Conservation (phyloP, 2,113 vertebrate genomes). For the Pluvianellus socialis region DNA sequence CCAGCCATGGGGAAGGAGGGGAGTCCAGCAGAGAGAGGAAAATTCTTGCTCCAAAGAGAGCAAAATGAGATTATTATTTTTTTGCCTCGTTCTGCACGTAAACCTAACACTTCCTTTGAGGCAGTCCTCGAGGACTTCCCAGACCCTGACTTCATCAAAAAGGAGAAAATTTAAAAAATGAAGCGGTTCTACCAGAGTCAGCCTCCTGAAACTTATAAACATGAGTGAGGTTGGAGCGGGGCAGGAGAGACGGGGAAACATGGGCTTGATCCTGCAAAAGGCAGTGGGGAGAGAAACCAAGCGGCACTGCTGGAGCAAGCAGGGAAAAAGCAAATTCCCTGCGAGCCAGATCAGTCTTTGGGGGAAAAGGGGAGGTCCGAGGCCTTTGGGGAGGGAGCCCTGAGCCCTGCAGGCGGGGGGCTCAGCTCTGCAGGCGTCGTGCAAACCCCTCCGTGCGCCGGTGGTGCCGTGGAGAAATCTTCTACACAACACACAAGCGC, state of each 20-base stretch:
- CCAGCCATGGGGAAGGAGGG: not conserved
- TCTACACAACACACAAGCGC: not conserved
- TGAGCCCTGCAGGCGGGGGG: fast-evolving
- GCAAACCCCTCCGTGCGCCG: not conserved
- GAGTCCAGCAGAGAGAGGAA: fast-evolving
- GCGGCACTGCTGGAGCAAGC: not conserved
- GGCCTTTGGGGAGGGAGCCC: not conserved
- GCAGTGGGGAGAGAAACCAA: not conserved
- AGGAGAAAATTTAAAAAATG: not conserved
- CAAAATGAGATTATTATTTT: constrained; percentile 12
- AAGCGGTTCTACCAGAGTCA: not conserved
- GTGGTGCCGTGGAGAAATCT: not conserved
- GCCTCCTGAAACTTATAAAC: constrained; percentile 26
- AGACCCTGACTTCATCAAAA: constrained; percentile 24
- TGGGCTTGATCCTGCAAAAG: not conserved
- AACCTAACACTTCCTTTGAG: constrained; percentile 46
- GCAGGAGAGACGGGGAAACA: not conserved
- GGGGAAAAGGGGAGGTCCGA: fast-evolving
- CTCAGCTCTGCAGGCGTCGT: not conserved
- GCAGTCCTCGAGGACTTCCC: not conserved
- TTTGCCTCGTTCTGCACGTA: not conserved
- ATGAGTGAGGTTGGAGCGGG: not conserved
- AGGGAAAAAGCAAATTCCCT: not conserved
- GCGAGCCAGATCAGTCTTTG: too few relatives aligned
- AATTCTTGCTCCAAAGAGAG: not conserved